A percentile compares a stretch with the other conserved stretches of the same genome.
Conservation (phyloP, 2,113 vertebrate genomes). For the Istiophorus platypterus region DNA sequence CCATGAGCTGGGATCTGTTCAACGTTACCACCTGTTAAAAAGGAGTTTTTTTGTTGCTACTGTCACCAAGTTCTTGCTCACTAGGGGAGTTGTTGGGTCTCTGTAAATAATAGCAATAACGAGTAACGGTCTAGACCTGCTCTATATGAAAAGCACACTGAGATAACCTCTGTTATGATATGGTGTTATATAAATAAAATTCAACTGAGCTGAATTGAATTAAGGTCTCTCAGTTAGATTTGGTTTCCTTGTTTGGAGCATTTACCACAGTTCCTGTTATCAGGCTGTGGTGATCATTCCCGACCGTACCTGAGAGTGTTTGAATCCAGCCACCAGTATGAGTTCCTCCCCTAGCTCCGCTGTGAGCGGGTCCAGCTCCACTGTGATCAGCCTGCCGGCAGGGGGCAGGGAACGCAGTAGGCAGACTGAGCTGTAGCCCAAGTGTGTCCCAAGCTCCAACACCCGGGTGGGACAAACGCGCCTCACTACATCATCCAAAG, state of each 20-base stretch:
- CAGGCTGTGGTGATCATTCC: neutral
- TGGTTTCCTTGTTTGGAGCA: neutral
- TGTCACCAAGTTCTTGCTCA: too few relatives aligned
- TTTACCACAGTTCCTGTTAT: neutral
- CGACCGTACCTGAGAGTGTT: constrained; percentile 64
- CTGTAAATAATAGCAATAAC: too few relatives aligned
- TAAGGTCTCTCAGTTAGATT: neutral
- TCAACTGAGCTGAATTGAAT: too few relatives aligned
- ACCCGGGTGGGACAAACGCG: constrained; percentile 41
- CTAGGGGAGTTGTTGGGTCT: too few relatives aligned
- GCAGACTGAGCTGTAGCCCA: constrained; percentile 77
- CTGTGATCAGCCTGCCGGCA: constrained; percentile 71
- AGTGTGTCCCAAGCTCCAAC: constrained; percentile 81
- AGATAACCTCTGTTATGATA: too few relatives aligned
- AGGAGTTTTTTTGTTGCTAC: too few relatives aligned
- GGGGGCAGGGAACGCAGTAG: constrained; percentile 77
- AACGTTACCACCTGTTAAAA: too few relatives aligned
- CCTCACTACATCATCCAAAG: constrained; percentile 71
- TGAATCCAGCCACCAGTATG: constrained; percentile 81
- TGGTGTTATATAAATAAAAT: too few relatives aligned
- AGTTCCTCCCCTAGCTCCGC: constrained; percentile 80
- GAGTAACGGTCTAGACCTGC: too few relatives aligned
- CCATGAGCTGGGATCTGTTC: too few relatives aligned
- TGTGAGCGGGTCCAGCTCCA: constrained; percentile 76
- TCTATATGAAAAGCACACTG: too few relatives aligned